Evolutionary conservation across 2,113 vertebrate genomes (phyloP).

Genomic region (Neodontobutis hainanensis): DNA sequence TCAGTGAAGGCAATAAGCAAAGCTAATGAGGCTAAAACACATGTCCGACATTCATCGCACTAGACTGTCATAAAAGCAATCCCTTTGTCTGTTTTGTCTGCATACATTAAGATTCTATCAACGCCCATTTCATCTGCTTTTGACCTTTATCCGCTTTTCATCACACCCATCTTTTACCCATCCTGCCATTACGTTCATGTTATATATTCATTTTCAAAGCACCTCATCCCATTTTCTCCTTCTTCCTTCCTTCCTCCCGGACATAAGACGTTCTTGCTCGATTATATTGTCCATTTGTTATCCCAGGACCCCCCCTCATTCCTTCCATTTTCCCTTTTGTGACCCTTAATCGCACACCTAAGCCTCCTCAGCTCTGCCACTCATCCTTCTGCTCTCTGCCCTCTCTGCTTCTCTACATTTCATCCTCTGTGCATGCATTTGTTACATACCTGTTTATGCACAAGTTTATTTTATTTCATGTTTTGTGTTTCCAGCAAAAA

Average conservation of each 20-base stretch:
- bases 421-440: conserved; percentile 4
- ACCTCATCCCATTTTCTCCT: conserved; percentile 19
- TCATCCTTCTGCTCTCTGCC: neutral
- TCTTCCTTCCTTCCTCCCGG: conserved; percentile 4
- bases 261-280: conserved; percentile 35
- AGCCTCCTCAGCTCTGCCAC: no score
- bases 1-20: neutral
- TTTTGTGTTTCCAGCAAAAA: no score
- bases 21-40: no score
- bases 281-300: conserved; percentile 36
- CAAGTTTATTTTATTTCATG: no score
- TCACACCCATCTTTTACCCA: conserved; percentile 21
- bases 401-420: conserved; percentile 28
- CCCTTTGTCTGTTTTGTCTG: neutral
- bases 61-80: no score
- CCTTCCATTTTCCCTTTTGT: neutral
- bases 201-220: conserved; percentile 8
- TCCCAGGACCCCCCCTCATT: neutral
- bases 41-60: no score
- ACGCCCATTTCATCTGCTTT: conserved; percentile 20
- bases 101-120: conserved; percentile 10
- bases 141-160: conserved; percentile 33
- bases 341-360: conserved; percentile 23
- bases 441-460: no score
- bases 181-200: conserved; percentile 20